Percentiles rank a stretch among this genome's conserved stretches.
Conservation (phyloP, 1,140 invertebrate genomes). For the Oedothorax gibbosus region DNA sequence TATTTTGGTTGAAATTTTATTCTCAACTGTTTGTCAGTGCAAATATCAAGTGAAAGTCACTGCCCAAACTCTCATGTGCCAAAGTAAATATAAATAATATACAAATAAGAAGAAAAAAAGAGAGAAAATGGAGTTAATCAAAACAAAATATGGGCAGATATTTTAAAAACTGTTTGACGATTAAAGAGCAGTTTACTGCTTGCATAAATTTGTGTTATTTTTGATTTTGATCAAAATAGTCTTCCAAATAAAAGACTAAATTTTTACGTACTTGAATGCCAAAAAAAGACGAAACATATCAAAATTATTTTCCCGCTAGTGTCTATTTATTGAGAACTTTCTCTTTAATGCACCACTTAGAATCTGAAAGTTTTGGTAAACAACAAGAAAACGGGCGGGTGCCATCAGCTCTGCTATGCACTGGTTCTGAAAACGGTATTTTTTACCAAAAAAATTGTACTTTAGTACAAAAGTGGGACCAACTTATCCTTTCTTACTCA, state of each 20-base stretch:
- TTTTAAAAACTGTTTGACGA: slow-evolving; percentile 17
- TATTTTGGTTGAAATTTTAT: not conserved
- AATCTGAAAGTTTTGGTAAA: slow-evolving; percentile 57
- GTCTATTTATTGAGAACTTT: slow-evolving; percentile 57
- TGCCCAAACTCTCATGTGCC: slow-evolving; percentile 50
- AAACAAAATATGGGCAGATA: not conserved
- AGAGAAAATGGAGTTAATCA: slow-evolving; percentile 11
- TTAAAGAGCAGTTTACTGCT: slow-evolving; percentile 43
- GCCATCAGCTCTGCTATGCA: slow-evolving; percentile 58
- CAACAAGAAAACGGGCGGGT: slow-evolving; percentile 57
- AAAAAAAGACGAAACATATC: slow-evolving; percentile 56
- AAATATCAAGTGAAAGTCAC: slow-evolving; percentile 28
- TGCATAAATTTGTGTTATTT: slow-evolving; percentile 26
- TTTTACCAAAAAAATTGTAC: slow-evolving; percentile 57
- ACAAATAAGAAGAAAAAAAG: too few species aligned
- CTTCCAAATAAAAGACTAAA: slow-evolving; percentile 56
- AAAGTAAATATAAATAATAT: slow-evolving; percentile 39
- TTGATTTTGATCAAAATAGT: slow-evolving; percentile 58
- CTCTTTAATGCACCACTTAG: slow-evolving; percentile 59
- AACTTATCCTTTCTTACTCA: slow-evolving; percentile 58
- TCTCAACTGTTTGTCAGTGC: not conserved
- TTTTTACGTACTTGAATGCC: slow-evolving; percentile 50
- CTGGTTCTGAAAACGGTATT: slow-evolving; percentile 54
- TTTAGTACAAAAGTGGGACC: slow-evolving; percentile 56
- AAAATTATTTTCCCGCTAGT: slow-evolving; percentile 45